Conservation (phyloP, 2,113 vertebrate species). For the Mohoua ochrocephala region DNA sequence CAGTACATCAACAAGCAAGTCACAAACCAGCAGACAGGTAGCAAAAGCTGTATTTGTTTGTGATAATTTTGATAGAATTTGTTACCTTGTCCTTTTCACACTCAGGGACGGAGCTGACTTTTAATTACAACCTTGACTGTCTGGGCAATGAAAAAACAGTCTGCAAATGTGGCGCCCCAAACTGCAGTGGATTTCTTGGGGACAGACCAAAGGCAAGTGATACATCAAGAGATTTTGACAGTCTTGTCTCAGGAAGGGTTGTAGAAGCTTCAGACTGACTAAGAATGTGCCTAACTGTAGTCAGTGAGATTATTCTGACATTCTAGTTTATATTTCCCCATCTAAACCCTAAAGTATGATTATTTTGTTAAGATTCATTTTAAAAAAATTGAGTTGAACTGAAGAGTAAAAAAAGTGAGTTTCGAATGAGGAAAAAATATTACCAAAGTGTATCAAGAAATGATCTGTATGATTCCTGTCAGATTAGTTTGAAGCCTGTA, state of each 20-base stretch:
- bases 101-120: conserved; percentile 92
- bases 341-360: neutral
- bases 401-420: neutral
- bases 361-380: neutral
- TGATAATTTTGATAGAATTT: neutral
- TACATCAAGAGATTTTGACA: neutral
- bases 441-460: neutral
- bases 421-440: neutral
- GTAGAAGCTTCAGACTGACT: neutral
- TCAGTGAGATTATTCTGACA: neutral
- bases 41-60: neutral
- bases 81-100: conserved; percentile 7
- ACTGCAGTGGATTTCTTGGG: conserved; percentile 97
- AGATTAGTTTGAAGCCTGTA: neutral
- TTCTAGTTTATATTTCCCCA: neutral
- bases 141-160: conserved; percentile 96
- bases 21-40: neutral
- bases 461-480: neutral
- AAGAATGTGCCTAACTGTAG: neutral
- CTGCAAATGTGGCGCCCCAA: conserved; percentile 92
- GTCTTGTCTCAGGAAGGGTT: neutral
- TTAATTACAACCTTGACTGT: conserved; percentile 98
- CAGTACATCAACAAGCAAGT: neutral
- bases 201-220: conserved; percentile 90
- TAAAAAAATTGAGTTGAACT: neutral